Conservation (phyloP, 2,888 invertebrate genomes). For the Brachylomia viminalis region DNA sequence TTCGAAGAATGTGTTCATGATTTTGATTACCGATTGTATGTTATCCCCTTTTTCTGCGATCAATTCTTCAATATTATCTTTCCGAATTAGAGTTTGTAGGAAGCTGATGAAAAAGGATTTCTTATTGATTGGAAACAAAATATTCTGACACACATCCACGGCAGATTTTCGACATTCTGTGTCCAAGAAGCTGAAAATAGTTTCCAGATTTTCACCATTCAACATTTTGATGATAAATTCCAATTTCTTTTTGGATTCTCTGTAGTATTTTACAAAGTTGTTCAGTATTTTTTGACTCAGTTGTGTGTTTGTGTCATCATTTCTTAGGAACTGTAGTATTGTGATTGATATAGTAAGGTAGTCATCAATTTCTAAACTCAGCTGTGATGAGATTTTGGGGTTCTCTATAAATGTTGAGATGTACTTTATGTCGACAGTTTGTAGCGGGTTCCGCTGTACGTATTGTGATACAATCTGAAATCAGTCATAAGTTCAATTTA, state of each 20-base stretch:
- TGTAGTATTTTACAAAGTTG: slow-evolving; percentile 80
- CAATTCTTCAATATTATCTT: slow-evolving; percentile 82
- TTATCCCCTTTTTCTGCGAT: slow-evolving; percentile 86
- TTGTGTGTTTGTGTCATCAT: slow-evolving; percentile 62
- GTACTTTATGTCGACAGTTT: slow-evolving; percentile 73
- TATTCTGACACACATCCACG: slow-evolving; percentile 77
- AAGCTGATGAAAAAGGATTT: slow-evolving; percentile 81
- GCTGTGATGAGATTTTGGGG: slow-evolving; percentile 77
- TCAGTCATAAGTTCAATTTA: background rate
- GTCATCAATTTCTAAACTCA: slow-evolving; percentile 78
- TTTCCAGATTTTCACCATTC: slow-evolving; percentile 81
- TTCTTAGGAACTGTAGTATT: slow-evolving; percentile 77
- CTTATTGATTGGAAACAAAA: slow-evolving; percentile 83
- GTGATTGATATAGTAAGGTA: slow-evolving; percentile 78
- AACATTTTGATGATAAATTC: slow-evolving; percentile 83
- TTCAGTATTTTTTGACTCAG: slow-evolving; percentile 75
- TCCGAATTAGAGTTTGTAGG: slow-evolving; percentile 82
- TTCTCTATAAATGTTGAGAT: slow-evolving; percentile 82
- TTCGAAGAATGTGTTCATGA: slow-evolving; percentile 83
- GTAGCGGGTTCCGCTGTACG: slow-evolving; percentile 77
- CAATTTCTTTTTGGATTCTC: slow-evolving; percentile 84
- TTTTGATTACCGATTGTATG: slow-evolving; percentile 85
- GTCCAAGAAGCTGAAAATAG: slow-evolving; percentile 80
- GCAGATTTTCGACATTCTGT: slow-evolving; percentile 75
- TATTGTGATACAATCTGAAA: slow-evolving; percentile 84